phyloP scores from a whole-genome alignment of 2,113 vertebrate species.

The Pao palembangensis region DNA sequence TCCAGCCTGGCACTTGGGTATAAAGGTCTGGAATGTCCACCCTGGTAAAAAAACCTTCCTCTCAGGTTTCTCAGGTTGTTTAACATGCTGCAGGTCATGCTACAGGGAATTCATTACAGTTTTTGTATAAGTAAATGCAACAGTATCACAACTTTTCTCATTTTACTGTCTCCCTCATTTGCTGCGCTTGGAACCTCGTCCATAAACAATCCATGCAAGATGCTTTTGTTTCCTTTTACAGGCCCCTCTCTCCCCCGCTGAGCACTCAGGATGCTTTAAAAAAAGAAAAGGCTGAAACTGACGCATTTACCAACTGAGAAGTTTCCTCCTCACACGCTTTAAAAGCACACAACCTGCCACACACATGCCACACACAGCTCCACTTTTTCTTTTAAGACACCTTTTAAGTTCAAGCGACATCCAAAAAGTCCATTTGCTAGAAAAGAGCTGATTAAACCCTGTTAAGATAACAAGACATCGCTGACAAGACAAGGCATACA shows the following conservation, averaged over 20 bases:
- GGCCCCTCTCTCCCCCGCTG: slow-evolving; percentile 20
- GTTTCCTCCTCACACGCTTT: slow-evolving; percentile 33
- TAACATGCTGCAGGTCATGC: not conserved
- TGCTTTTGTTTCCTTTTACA: slow-evolving; percentile 44
- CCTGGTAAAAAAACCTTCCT: not conserved
- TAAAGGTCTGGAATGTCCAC: not conserved
- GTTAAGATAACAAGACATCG: too few species aligned
- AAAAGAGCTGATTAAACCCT: too few species aligned
- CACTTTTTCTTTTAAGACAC: not conserved
- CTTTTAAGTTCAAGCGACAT: not conserved
- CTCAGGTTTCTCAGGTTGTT: not conserved
- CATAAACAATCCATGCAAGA: slow-evolving; percentile 4
- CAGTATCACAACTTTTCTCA: too few species aligned
- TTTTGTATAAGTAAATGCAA: too few species aligned
- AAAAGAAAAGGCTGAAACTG: slow-evolving; percentile 36
- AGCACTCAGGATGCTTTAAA: slow-evolving; percentile 50
- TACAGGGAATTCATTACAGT: too few species aligned
- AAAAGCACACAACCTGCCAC: slow-evolving; percentile 23
- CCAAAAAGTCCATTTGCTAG: not conserved
- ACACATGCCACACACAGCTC: not conserved
- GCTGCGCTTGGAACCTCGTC: not conserved
- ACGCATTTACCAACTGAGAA: slow-evolving; percentile 33
- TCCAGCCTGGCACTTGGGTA: not conserved
- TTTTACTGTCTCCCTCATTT: too few species aligned
- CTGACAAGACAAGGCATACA: too few species aligned